Evolutionary conservation across 2,797 vertebrate genomes (phyloP).

Genomic region (Eulemur albifrons): DNA sequence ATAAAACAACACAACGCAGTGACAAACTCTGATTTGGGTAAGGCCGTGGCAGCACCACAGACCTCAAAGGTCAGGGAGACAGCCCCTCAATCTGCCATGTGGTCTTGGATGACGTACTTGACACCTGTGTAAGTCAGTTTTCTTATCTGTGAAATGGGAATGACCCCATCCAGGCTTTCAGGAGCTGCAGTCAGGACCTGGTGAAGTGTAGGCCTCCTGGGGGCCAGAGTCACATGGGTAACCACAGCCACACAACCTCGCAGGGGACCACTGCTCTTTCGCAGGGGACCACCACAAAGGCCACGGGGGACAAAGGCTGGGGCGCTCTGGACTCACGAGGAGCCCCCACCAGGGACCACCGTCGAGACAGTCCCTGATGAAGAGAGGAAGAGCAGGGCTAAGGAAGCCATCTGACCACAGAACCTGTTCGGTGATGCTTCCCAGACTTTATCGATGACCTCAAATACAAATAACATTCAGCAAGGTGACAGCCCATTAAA

Average conservation of each 20-base stretch:
- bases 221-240: not conserved
- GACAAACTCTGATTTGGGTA: not conserved
- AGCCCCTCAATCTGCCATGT: not conserved
- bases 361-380: not conserved
- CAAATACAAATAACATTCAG: not conserved
- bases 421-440: not conserved
- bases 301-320: not conserved
- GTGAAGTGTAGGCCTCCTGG: not conserved
- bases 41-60: not conserved
- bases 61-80: not conserved
- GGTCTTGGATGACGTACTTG: not conserved
- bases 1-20: not conserved
- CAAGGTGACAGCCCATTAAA: not conserved
- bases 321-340: too few species aligned
- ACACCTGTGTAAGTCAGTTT: not conserved
- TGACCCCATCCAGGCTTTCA: not conserved
- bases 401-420: not conserved
- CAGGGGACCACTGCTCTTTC: not conserved
- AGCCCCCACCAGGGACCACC: not conserved
- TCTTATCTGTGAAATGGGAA: not conserved
- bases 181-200: not conserved
- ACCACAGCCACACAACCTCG: not conserved
- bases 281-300: not conserved
- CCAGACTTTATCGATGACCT: not conserved
- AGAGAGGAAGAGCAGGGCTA: not conserved